phyloP scores from a whole-genome alignment of 1,140 invertebrate species.

The Apis dorsata region DNA sequence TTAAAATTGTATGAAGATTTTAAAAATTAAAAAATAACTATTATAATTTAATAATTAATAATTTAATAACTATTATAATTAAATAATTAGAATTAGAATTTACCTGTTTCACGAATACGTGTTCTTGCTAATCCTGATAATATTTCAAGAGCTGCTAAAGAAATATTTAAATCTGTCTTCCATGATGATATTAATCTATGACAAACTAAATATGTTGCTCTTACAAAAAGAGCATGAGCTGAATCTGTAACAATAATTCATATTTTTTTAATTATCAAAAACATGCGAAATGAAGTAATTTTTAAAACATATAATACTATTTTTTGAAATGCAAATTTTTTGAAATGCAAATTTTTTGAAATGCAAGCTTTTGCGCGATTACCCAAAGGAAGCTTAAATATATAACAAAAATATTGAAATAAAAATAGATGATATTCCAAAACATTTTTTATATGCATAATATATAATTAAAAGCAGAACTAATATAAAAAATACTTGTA shows the following conservation, averaged over 20 bases:
- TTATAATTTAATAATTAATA: slow-evolving; percentile 7
- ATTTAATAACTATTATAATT: too few relatives aligned
- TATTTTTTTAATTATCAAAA: slow-evolving; percentile 18
- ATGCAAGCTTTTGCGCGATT: slow-evolving; percentile 39
- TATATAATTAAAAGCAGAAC: slow-evolving; percentile 56
- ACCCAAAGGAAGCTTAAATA: slow-evolving; percentile 34
- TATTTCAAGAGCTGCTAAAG: slow-evolving; percentile 95
- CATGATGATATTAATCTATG: slow-evolving; percentile 96
- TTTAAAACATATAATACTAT: background rate
- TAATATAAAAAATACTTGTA: slow-evolving; percentile 66
- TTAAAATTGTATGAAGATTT: slow-evolving; percentile 38
- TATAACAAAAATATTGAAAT: slow-evolving; percentile 59
- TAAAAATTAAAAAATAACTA: slow-evolving; percentile 24
- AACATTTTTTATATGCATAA: slow-evolving; percentile 17
- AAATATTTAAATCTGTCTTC: slow-evolving; percentile 97
- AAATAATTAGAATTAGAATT: slow-evolving; percentile 44
- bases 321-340: slow-evolving; percentile 29
- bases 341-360: slow-evolving; percentile 31
- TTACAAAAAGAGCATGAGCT: slow-evolving; percentile 92
- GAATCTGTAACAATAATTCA: slow-evolving; percentile 83
- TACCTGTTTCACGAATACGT: slow-evolving; percentile 91
- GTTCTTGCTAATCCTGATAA: slow-evolving; percentile 93
- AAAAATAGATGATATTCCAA: slow-evolving; percentile 35
- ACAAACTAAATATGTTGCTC: slow-evolving; percentile 95
- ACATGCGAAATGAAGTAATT: slow-evolving; percentile 21